Evolutionary conservation across 1,140 invertebrate genomes (phyloP).

Genomic region (Goniozus legneri): DNA sequence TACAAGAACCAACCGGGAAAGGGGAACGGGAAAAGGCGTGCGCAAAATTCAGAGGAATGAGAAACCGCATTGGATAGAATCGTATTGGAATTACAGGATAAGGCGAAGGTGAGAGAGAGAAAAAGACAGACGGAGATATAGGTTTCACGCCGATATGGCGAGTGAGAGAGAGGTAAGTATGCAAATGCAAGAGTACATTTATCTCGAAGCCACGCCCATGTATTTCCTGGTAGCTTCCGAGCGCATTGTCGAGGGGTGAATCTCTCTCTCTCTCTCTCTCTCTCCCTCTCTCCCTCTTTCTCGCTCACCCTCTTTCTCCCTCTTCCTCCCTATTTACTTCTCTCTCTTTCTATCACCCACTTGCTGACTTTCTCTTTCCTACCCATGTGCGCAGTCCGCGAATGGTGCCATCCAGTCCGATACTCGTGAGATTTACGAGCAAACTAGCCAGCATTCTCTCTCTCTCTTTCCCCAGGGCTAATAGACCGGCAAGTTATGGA

Average conservation of each 20-base stretch:
- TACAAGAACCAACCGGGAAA: conserved; percentile 8
- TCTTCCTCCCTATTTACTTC: background rate
- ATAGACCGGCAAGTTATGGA: conserved; percentile 50
- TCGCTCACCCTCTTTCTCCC: conserved; percentile 4
- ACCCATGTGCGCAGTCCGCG: conserved; percentile 14
- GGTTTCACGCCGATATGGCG: no score
- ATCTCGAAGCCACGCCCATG: conserved; percentile 48
- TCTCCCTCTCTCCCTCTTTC: conserved; percentile 6
- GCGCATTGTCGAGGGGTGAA: conserved; percentile 41
- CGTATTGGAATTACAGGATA: background rate
- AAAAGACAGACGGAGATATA: background rate
- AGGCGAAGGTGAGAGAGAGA: background rate
- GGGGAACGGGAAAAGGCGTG: conserved; percentile 2
- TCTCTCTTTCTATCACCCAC: background rate
- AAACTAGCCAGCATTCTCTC: conserved; percentile 46
- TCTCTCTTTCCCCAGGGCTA: conserved; percentile 45
- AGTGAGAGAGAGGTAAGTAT: conserved; percentile 35
- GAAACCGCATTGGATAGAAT: background rate
- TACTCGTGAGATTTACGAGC: conserved; percentile 48
- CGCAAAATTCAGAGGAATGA: background rate
- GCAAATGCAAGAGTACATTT: conserved; percentile 49
- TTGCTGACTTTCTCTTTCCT: conserved; percentile 1
- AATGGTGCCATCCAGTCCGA: conserved; percentile 32
- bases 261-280: conserved; percentile 30
- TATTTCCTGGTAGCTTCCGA: conserved; percentile 47